Evolutionary conservation across 2,888 invertebrate species (phyloP), one percentile per base, ranked within the genome.

Genomic region (Taenaris catops): DNA sequence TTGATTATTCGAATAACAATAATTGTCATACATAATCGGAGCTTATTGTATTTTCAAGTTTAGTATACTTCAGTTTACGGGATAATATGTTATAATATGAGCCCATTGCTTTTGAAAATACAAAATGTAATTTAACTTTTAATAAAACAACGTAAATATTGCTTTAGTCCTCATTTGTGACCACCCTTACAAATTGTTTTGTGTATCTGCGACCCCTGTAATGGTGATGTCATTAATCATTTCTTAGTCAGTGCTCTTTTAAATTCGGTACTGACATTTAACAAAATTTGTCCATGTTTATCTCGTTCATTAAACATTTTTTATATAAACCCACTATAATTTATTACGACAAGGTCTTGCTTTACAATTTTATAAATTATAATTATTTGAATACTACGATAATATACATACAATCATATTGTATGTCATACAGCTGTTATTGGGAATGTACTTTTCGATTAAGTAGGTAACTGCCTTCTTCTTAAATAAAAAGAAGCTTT

Each of bases 201-300:
- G 54, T 55, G 52, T 49, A 43, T 36, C 45, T 39, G 43, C 53
- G 57, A 55, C 58, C 63, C 58, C 48, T 44, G 57, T 63, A 65
- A 75, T 63, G 55, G 59, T 53, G 49, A 49, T 55, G 53, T 41
- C 73, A 72, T 79, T 72, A 70, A 76, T 79, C 78, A 79, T 73
- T 53, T 46, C 29, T 41, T 48, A 44, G 46, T 46, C 38, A 44
- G 28, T 47, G 45, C 46, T 43, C 47, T 46, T 51, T 52, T 38
- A 46, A 49, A 52, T 53, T 52, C 51, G 41, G 31, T 42, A 37
- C 38, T 47, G 55, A 56, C 54, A 63, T 48, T 56, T 48, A 49
- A 51, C 58, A 57, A 35, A 35, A 64, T 53, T 51, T 46, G 58
- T 66, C 61, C 63, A 62, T 58, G 58, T 58, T 63, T 55, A 48